phyloP scores from a whole-genome alignment of 2,888 invertebrate species.

The Xiphydria camelus region DNA sequence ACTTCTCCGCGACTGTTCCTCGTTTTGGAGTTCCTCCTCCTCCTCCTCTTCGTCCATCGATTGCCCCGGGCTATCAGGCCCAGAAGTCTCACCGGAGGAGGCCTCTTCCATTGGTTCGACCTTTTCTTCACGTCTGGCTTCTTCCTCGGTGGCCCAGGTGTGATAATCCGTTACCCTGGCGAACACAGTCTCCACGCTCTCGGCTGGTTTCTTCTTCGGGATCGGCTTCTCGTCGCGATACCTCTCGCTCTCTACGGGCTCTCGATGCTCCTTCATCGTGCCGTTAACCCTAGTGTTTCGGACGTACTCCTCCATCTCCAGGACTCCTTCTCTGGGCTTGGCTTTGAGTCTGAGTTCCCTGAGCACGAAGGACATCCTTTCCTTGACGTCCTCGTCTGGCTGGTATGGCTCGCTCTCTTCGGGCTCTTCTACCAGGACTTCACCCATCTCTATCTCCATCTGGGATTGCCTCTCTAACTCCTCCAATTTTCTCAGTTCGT shows the following conservation, averaged over 20 bases:
- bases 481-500: constrained; percentile 83
- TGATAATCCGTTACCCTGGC: constrained; percentile 61
- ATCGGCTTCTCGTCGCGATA: constrained; percentile 45
- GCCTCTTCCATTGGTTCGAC: constrained; percentile 59
- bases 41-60: constrained; percentile 75
- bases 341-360: constrained; percentile 76
- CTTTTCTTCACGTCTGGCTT: constrained; percentile 47
- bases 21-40: constrained; percentile 31
- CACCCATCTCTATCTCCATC: constrained; percentile 66
- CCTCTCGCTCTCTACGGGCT: constrained; percentile 32
- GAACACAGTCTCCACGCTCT: constrained; percentile 54
- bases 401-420: constrained; percentile 63
- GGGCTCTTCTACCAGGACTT: constrained; percentile 65
- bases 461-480: constrained; percentile 80
- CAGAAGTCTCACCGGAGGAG: constrained; percentile 86
- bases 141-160: constrained; percentile 56
- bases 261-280: constrained; percentile 32
- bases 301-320: constrained; percentile 28
- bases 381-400: constrained; percentile 72
- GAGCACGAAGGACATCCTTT: constrained; percentile 79
- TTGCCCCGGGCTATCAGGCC: constrained; percentile 80
- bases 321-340: constrained; percentile 41
- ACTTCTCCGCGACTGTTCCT: constrained; percentile 48
- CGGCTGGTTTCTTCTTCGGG: constrained; percentile 49
- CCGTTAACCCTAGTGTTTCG: constrained; percentile 37